Base-by-base conservation (phyloP, 2,888 invertebrate species). In the Limnephilus rhombicus region DNA sequence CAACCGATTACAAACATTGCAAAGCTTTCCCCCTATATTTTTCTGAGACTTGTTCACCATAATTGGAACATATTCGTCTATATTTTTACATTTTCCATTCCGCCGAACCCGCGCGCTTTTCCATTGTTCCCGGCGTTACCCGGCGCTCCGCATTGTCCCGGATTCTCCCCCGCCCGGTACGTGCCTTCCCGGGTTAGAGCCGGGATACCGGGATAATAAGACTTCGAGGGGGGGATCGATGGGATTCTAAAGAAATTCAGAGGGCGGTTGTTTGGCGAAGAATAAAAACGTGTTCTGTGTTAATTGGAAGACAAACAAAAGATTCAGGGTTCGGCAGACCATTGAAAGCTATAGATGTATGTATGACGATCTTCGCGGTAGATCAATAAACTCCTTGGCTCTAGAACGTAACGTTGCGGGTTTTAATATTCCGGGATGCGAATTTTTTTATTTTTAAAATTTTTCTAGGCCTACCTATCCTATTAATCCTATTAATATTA, bases 291-390 rank as follows among this genome's bases (percentile, higher is more conserved):
- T 85, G 85, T 85, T 85, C 45, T 41, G 85, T 85, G n/a, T 85
- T 85, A 85, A 85, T 85, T 85, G 85, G 85, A 85, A 24, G 85
- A 45, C 29, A 85, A 85, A 85, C 85, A 85, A 85, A 41, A 41
- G 85, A 37, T 83, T 68, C 83, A 9, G 31, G 31, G 83, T 83
- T 37, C 34, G 37, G 13, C 83, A 37, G 34, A 24, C 31, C 15
- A 18, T 5, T 37, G 15, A 83, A 34, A 34, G 82, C 18, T 11
- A 29, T 83, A 29, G 34, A 13, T 29, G 29, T 31, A 24, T 81
- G 9, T 29, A 24, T 81, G 81, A 13, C 81, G 29, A 81, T 29
- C 31, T 12, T 81, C 31, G 11, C 5, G 3, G 24, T 18, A 18
- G 24, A 18, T 18, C 24, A 68, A 68, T 68, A 68, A 24, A 68